These are phyloP conservation scores for Dendropsophus ebraccatus DNA, from an alignment of 2,113 vertebrate genomes.

Conservation along the genomic window DNA sequence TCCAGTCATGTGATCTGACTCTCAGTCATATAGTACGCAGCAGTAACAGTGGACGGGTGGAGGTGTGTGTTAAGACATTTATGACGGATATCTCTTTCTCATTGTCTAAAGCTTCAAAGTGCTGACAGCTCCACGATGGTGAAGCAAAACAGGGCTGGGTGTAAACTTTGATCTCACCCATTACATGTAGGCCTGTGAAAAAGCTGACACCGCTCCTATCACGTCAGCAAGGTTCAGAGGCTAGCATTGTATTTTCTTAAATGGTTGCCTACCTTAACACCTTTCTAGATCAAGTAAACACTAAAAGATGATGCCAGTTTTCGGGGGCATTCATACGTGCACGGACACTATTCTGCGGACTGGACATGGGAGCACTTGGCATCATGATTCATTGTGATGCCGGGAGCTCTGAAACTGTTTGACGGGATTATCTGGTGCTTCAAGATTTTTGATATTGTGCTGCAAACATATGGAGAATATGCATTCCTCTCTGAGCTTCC, in stretches of 20 bases:
- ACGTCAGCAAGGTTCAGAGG: not conserved
- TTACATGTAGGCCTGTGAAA: conserved; percentile 2
- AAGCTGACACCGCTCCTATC: conserved; percentile 24
- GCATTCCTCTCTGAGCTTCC: no score
- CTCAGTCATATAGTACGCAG: not conserved
- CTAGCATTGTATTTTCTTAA: not conserved
- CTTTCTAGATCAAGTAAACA: no score
- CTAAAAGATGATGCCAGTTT: no score
- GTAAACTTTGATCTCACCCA: conserved; percentile 39
- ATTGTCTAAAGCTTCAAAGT: conserved; percentile 41
- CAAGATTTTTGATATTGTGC: no score
- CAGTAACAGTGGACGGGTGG: conserved; percentile 1
- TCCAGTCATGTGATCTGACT: conserved; percentile 13
- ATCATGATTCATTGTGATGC: no score
- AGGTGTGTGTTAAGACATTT: conserved; percentile 6
- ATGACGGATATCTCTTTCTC: conserved; percentile 21
- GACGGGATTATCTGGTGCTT: no score
- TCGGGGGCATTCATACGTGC: no score
- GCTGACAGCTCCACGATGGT: conserved; percentile 37
- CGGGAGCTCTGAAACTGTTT: no score
- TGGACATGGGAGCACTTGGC: no score
- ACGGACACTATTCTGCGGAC: no score
- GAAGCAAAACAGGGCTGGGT: conserved; percentile 46
- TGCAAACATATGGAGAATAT: no score
- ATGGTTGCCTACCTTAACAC: not conserved